Percentiles rank a stretch among this genome's conserved stretches.
Evolutionary conservation across 2,888 invertebrate species (phyloP).

Genomic region (Xanthorhoe spadicearia): DNA sequence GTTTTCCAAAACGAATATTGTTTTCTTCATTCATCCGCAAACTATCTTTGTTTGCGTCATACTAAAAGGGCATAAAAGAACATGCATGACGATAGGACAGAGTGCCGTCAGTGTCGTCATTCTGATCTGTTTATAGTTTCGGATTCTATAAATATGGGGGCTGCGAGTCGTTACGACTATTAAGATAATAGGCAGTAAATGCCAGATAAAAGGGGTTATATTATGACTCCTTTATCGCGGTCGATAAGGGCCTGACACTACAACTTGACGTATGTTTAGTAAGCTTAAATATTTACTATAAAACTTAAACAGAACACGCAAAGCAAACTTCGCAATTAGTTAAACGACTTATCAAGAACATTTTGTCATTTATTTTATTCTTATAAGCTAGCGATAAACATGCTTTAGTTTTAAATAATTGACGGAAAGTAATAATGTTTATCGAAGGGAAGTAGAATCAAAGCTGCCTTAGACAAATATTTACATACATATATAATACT

Average conservation of each 20-base stretch:
- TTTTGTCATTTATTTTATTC: slow-evolving; percentile 1
- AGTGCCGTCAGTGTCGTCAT: not conserved
- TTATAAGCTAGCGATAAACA: not conserved
- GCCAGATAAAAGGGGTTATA: slow-evolving; percentile 19
- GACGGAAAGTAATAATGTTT: not conserved
- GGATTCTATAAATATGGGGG: slow-evolving; percentile 18
- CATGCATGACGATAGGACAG: not conserved
- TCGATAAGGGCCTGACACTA: slow-evolving; percentile 35
- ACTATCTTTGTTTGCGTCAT: not conserved
- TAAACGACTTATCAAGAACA: slow-evolving; percentile 25
- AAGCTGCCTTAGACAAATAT: slow-evolving; percentile 3
- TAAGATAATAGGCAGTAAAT: slow-evolving; percentile 15
- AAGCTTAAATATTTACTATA: slow-evolving; percentile 40
- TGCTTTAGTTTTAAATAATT: slow-evolving; percentile 6
- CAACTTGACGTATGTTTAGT: slow-evolving; percentile 32
- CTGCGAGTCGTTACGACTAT: slow-evolving; percentile 23
- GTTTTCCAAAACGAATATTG: not conserved
- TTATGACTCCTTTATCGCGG: slow-evolving; percentile 31
- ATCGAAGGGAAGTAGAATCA: slow-evolving; percentile 1
- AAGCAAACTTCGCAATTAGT: slow-evolving; percentile 29
- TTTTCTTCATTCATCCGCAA: not conserved
- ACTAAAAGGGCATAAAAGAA: not conserved
- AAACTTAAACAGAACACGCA: slow-evolving; percentile 43
- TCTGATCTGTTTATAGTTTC: slow-evolving; percentile 14
- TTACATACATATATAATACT: not conserved